These are phyloP conservation scores for Eolophus roseicapilla DNA, from an alignment of 2,113 vertebrate species.

Conservation along the genomic window DNA sequence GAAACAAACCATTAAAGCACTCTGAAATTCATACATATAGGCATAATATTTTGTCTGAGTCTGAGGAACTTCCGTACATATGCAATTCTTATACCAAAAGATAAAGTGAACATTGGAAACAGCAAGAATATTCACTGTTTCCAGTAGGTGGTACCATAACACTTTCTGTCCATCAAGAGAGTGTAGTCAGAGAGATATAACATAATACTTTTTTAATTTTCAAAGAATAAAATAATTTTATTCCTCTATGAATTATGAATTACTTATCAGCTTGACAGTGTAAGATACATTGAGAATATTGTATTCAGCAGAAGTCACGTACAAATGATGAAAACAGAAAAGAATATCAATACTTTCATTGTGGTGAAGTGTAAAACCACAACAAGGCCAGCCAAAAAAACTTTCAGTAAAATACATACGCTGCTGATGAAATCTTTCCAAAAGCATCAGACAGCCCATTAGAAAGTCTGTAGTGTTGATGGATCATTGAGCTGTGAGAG, in stretches of 20 bases:
- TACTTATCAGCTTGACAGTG: neutral
- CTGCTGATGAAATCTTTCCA: neutral
- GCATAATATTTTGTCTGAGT: neutral
- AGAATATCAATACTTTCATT: neutral
- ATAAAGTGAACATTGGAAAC: neutral
- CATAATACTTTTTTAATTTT: neutral
- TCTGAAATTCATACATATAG: neutral
- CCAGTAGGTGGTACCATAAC: slow-evolving; percentile 47
- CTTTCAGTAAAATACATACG: neutral
- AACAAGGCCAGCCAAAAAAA: neutral
- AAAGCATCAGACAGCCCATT: neutral
- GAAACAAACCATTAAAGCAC: neutral
- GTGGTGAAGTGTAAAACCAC: neutral
- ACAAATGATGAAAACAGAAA: neutral
- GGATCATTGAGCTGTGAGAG: neutral
- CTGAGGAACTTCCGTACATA: neutral
- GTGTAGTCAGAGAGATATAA: neutral
- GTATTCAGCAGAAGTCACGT: neutral
- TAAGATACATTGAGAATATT: neutral
- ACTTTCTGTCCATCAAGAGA: neutral
- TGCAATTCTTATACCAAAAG: neutral
- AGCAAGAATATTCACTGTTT: neutral
- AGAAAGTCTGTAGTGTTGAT: neutral
- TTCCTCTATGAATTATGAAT: neutral
- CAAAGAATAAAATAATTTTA: neutral